Evolutionary conservation across 2,113 vertebrate species (phyloP), one percentile per base, ranked within the genome.

Genomic region (Machaerirhynchus nigripectus): DNA sequence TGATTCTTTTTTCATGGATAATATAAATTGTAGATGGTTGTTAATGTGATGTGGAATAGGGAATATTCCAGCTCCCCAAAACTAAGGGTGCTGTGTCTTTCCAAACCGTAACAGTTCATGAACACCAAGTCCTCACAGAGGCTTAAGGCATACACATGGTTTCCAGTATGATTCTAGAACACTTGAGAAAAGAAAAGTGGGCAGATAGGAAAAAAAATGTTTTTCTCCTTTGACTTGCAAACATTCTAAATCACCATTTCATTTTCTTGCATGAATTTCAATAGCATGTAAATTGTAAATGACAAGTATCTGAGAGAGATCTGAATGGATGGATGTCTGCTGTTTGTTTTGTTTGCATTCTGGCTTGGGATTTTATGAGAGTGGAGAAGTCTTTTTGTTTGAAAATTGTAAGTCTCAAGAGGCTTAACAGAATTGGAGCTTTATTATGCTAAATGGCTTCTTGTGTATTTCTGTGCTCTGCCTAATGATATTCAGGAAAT

Each of bases 381-480:
- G 42, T 77, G 30, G 26, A 87, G 37, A 80, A 84, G 33, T 49
- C 52, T 89, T 69, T 76, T 80, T 88, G 78, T 94, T 91, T 89
- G 67, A 90, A 90, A 94, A 90, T 31, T 47, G 22, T 88, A 96
- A 81, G 26, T 57, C 70, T 95, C 87, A 79, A 68, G 84, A 79
- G 88, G 23, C 37, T 93, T 85, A 87, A 59, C 33, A 20, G 75
- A 74, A 60, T 55, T 88, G 52, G 40, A 88, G 71, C 65, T 91
- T 93, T 94, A 85, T 93, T 83, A 75, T 87, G 78, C 70, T 95
- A 93, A 96, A 84, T 80, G 60, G 14, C 47, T 88, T 78, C 55
- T 88, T 77, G 59, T 88, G 63, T 70, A 59, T 77, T 80, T 94
- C 63, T 88, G 9, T 89, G 39, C 24, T 84, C 11, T 52, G 16